Percentiles rank a stretch among this genome's conserved stretches.
These are phyloP conservation scores for Xestoiulus laeticollis DNA, from an alignment of 2,888 invertebrate species.

Conservation along the genomic window DNA sequence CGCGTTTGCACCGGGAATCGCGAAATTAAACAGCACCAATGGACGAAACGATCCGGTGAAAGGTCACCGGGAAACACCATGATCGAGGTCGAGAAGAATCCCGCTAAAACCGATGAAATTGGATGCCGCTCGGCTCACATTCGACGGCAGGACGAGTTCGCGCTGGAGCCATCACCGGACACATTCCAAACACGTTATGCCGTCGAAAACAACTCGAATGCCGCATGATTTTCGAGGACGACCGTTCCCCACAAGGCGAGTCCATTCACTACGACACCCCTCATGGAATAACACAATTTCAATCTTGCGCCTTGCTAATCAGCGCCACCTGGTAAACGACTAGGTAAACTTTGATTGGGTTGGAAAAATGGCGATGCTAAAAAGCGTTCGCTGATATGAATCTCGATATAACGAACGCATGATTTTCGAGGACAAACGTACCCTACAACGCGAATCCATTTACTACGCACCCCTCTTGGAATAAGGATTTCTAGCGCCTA, in stretches of 20 bases:
- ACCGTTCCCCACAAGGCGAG: background rate
- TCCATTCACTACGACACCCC: background rate
- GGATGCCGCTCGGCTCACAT: background rate
- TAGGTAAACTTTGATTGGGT: no score
- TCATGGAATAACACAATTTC: no score
- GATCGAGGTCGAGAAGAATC: background rate
- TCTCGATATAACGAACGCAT: no score
- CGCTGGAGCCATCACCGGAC: background rate
- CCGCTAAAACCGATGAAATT: background rate
- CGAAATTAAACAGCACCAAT: no score
- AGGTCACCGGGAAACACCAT: background rate
- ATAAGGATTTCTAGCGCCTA: no score
- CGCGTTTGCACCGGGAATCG: background rate
- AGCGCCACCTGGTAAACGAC: no score
- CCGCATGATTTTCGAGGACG: constrained; percentile 24
- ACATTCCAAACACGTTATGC: background rate
- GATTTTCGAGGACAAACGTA: no score
- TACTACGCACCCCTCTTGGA: no score
- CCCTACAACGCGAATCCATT: no score
- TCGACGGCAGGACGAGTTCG: background rate
- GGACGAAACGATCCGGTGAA: background rate
- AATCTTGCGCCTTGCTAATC: no score
- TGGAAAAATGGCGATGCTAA: no score
- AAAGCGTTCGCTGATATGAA: no score
- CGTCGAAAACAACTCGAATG: background rate